phyloP scores from a whole-genome alignment of 2,113 vertebrate species.

The Vulpes lagopus region DNA sequence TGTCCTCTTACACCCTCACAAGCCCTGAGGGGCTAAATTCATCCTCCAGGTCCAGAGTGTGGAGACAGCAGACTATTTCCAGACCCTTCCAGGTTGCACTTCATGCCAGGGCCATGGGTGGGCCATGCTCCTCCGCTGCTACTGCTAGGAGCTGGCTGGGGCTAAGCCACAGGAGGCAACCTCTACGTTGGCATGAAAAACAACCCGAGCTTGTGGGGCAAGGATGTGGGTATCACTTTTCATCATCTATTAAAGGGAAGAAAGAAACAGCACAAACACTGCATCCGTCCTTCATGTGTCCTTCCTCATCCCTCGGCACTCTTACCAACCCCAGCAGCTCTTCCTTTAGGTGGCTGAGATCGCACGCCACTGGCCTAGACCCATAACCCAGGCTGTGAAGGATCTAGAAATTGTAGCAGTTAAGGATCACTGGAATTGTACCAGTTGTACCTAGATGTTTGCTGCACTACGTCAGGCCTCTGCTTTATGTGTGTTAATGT shows the following conservation, averaged over 20 bases:
- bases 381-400: background rate
- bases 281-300: background rate
- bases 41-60: background rate
- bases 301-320: background rate
- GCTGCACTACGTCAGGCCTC: background rate
- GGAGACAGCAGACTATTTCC: background rate
- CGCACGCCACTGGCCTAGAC: background rate
- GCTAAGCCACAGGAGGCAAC: background rate
- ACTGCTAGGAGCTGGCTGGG: background rate
- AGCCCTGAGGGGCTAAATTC: background rate
- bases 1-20: background rate
- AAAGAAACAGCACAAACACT: background rate
- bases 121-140: background rate
- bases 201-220: background rate
- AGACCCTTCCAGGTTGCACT: background rate
- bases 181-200: background rate
- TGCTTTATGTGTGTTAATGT: rapidly evolving
- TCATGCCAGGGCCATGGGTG: background rate
- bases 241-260: background rate
- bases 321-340: background rate
- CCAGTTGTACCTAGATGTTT: background rate
- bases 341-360: background rate
- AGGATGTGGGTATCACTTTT: background rate
- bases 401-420: background rate
- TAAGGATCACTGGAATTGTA: background rate